phyloP scores from a whole-genome alignment of 2,113 vertebrate genomes.

The Tonatia bakeri region DNA sequence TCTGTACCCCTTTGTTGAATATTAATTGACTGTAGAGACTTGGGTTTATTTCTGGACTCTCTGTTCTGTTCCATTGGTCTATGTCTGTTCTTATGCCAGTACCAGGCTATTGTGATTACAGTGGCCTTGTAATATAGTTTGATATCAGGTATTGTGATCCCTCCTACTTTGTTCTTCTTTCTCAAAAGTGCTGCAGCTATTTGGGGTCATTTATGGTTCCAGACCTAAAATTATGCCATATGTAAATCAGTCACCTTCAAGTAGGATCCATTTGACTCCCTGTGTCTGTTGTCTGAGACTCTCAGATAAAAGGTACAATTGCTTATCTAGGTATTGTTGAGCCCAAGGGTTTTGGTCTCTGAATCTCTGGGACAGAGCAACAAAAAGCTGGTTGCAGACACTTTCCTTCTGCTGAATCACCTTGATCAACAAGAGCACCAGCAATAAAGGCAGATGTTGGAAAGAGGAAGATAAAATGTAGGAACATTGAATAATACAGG shows the following conservation, averaged over 20 bases:
- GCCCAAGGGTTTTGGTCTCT: too few species aligned
- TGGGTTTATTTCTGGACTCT: too few species aligned
- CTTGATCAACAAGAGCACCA: too few species aligned
- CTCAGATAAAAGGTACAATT: not conserved
- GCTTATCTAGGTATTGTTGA: accelerated
- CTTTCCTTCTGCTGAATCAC: not conserved
- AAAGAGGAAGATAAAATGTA: not conserved
- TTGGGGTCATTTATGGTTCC: not conserved
- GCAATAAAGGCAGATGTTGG: not conserved
- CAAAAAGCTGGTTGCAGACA: not conserved
- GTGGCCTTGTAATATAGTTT: too few species aligned
- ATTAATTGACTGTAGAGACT: too few species aligned
- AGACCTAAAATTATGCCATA: not conserved
- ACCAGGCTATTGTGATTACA: too few species aligned
- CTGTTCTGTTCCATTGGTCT: too few species aligned
- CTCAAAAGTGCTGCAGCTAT: too few species aligned
- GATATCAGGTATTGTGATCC: too few species aligned
- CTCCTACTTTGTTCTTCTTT: too few species aligned
- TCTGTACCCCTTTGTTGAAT: too few species aligned
- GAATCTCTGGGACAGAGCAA: not conserved
- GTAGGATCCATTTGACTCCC: not conserved
- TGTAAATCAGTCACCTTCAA: not conserved
- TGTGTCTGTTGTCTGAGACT: accelerated
- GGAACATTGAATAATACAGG: not conserved
- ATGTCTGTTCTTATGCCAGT: too few species aligned